Evolutionary conservation across 2,113 vertebrate species (phyloP), one percentile per base, ranked within the genome.

Genomic region (Ailurus styani): DNA sequence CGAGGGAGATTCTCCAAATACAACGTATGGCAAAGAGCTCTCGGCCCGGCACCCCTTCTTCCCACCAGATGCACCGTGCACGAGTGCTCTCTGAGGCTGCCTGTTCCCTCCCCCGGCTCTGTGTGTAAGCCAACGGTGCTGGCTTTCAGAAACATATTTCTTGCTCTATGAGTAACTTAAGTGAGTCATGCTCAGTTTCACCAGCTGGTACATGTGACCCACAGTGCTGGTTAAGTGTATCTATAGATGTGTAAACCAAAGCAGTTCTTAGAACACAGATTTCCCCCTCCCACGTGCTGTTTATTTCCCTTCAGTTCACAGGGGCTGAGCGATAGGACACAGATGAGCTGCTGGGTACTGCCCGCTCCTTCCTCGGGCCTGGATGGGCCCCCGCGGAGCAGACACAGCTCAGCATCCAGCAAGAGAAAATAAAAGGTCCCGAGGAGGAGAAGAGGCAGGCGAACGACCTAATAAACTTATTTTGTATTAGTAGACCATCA

Each of bases 161-260:
- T 98, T 98, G 78, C 98, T 98, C 96, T 98, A 97, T 98, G 97
- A 98, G 97, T 98, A 98, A 98, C 93, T 94, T 97, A 93, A 98
- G 96, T 99, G 98, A 99, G 96, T 99, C 98, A 98, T 96, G 93
- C 1, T 97, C 95, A 66, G 95, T 97, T 97, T 62, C 20, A 78
- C 87, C 86, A 90, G 78, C 95, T 23, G 42, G 78, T 62, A 83
- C 97, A 94, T 57, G 87, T 96, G 98, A 98, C 98, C 98, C 42
- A 45, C 97, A 89, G 95, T 54, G 97, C 40, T 25, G 13, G 18
- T 2, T 6, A 90, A 95, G 89, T 88, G 91, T 82, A 90, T 94
- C 97, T 97, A 96, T 95, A 98, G 96, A 95, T 94, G 97, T 96
- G 97, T 98, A 98, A 98, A 98, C 91, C 98, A 93, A 96, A 97